A percentile compares a stretch with the other conserved stretches of the same genome.
Evolutionary conservation across 1,140 invertebrate genomes (phyloP).

Genomic region (Cardiocondyla obscurior): DNA sequence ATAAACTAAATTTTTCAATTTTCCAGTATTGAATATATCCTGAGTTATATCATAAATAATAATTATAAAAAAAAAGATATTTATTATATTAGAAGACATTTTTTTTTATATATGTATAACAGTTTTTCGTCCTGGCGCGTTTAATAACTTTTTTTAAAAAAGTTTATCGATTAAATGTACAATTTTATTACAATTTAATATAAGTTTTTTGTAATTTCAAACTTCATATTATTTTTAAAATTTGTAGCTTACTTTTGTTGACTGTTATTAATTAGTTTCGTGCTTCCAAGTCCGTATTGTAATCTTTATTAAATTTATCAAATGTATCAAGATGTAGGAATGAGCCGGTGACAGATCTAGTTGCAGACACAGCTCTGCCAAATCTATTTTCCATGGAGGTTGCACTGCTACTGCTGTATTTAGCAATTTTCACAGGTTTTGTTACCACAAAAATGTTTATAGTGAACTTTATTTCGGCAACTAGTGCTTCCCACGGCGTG

Average conservation of each 20-base stretch:
- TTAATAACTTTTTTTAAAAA: too few species aligned
- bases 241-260: neutral
- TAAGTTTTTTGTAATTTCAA: neutral
- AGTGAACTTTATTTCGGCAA: slow-evolving; percentile 86
- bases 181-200: too few species aligned
- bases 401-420: slow-evolving; percentile 67
- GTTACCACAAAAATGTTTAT: slow-evolving; percentile 86
- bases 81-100: too few species aligned
- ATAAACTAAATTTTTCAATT: too few species aligned
- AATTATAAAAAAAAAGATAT: too few species aligned
- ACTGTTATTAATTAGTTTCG: slow-evolving; percentile 61
- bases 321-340: slow-evolving; percentile 77
- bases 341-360: slow-evolving; percentile 77
- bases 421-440: slow-evolving; percentile 85
- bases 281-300: slow-evolving; percentile 71
- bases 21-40: too few species aligned
- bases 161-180: neutral
- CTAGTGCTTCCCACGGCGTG: slow-evolving; percentile 85
- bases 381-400: slow-evolving; percentile 66
- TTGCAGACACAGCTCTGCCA: slow-evolving; percentile 68
- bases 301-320: slow-evolving; percentile 78
- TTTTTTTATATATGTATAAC: too few species aligned
- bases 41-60: too few species aligned
- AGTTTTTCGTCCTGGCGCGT: too few species aligned
- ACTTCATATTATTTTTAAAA: neutral